Base-by-base conservation (phyloP, 2,113 vertebrate genomes). In the Guaruba guarouba region DNA sequence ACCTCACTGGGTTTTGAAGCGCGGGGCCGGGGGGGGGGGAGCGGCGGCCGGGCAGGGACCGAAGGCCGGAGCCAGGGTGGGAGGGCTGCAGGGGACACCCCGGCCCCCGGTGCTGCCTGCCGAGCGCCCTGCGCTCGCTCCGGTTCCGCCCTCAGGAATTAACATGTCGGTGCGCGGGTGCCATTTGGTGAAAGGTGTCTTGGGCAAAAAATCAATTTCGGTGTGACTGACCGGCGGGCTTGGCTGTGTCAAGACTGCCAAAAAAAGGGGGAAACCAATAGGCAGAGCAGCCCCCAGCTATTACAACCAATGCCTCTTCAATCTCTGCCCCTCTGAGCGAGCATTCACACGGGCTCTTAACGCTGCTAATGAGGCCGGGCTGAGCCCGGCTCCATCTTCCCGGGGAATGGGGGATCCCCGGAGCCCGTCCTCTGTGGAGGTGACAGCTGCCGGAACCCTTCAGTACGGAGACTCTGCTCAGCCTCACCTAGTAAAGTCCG, bases 121-220 rank as follows among this genome's bases (percentile, higher is more conserved):
- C 31, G 28, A 14, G 71, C 17, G 9, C 24, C 28, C 68, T 37
- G 88, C 27, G 2, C 74, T 82, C 25, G 48, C 69, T 55, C 77
- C 46, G 37, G n/a, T 71, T 28, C 24, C 68, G 52, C 61, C 24
- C 62, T 95, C 90, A 37, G 78, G 95, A 96, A 97, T 95, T 63
- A 94, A 94, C 91, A 68, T 84, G 95, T 96, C 82, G 88, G 93
- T 85, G 92, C 80, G 90, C 67, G 87, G 88, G 80, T 94, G 97
- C 94, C 97, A 95, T 82, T 94, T 57, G 83, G 71, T 78, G 92
- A 97, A 90, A 86, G 95, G 93, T 89, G 96, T 96, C 95, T 95
- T 5, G 96, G 96, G 92, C 95, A 94, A 97, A 96, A 96, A 96
- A 91, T 97, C 97, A 91, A 91, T 97, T 97, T 95, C 86, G 79